Percentiles rank a stretch among this genome's conserved stretches.
phyloP scores from a whole-genome alignment of 92 coral and sea anemone genomes.

The Epizoanthus ramosus region DNA sequence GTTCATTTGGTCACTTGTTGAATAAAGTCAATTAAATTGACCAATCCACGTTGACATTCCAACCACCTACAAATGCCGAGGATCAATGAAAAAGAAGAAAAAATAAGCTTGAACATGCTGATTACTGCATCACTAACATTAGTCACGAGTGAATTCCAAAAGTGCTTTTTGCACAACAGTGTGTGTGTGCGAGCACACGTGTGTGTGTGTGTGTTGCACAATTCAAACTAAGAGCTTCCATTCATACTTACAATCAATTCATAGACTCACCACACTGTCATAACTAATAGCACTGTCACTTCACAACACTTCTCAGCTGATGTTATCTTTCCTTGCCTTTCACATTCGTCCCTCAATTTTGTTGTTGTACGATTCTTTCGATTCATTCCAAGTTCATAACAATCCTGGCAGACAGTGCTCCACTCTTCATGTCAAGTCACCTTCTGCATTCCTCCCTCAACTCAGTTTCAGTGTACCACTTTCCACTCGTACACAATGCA shows the following conservation, averaged over 20 bases:
- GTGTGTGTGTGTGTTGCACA: no score
- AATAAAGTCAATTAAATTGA: no score
- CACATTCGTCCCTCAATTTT: neutral
- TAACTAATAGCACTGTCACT: constrained; percentile 13
- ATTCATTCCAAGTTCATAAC: neutral
- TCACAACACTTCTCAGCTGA: constrained; percentile 24
- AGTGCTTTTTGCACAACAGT: no score
- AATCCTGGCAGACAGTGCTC: neutral
- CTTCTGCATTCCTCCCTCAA: constrained; percentile 8
- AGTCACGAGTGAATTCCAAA: no score
- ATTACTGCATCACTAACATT: no score
- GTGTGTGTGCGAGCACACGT: no score
- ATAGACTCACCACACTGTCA: constrained; percentile 29
- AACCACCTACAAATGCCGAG: no score
- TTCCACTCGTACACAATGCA: neutral
- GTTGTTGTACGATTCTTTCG: neutral
- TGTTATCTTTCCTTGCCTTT: neutral
- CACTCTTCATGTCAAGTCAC: neutral
- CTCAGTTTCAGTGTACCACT: neutral
- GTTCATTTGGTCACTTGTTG: neutral
- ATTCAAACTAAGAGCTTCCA: neutral
- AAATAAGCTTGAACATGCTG: no score
- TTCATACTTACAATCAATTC: constrained; percentile 29
- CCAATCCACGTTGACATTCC: no score
- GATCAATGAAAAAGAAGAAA: no score